Conservation (phyloP, 92 coral and sea anemone species). For the Epizoanthus ramosus region DNA sequence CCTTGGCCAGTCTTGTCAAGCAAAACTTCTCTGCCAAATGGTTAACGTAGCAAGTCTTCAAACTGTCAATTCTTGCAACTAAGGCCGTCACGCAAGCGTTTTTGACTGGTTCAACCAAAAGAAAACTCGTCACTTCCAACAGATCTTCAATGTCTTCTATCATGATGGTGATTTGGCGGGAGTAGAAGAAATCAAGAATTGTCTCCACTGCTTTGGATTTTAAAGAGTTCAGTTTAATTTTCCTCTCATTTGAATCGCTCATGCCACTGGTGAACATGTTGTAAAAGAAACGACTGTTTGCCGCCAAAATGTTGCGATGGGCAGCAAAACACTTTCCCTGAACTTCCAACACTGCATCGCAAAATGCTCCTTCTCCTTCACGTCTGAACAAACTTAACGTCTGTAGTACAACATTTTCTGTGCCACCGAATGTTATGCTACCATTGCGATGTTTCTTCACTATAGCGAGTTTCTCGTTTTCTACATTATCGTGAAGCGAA, state of each 20-base stretch:
- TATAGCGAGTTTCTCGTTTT: too few species aligned
- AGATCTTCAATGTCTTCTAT: conserved; percentile 62
- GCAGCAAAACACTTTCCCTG: conserved; percentile 61
- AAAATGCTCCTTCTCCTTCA: conserved; percentile 74
- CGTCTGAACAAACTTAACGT: conserved; percentile 58
- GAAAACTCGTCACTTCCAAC: conserved; percentile 69
- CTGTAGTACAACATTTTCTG: conserved; percentile 18
- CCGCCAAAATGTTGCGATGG: conserved; percentile 81
- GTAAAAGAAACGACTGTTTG: conserved; percentile 76
- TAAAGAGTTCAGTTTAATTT: conserved; percentile 57
- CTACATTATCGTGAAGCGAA: too few species aligned
- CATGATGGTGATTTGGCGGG: conserved; percentile 60
- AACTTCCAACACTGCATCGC: conserved; percentile 68
- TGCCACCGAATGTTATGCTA: too few species aligned
- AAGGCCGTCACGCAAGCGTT: conserved; percentile 64
- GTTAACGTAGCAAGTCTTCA: conserved; percentile 58
- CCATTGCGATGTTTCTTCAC: too few species aligned
- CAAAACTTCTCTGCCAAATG: conserved; percentile 70
- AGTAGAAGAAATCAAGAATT: conserved; percentile 73
- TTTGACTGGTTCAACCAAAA: conserved; percentile 61
- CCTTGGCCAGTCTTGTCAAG: conserved; percentile 47
- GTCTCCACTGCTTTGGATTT: conserved; percentile 51
- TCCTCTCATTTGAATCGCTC: conserved; percentile 68
- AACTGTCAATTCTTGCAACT: conserved; percentile 40
- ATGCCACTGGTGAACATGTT: conserved; percentile 80